Base-by-base conservation (phyloP, 2,797 vertebrate genomes). In the Dendrocincla tyrannina region DNA sequence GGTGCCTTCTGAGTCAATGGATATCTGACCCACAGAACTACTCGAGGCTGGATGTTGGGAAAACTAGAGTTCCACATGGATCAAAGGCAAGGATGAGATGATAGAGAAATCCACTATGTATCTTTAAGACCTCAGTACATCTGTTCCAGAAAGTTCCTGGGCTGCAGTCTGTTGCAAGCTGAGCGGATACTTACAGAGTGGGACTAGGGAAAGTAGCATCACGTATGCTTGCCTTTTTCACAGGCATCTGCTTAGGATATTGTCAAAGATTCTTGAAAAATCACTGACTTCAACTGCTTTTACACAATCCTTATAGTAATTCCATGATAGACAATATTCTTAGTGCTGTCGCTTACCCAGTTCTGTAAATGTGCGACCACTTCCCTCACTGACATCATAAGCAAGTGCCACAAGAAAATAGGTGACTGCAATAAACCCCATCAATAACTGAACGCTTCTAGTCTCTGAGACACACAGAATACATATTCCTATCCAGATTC, bases 281-380 rank as follows among this genome's bases (percentile, higher is more conserved):
- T 53, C 32, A 39, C 19, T 32, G 19, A 53, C 11, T 77, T 75
- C 19, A 27, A 49, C 0, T 42, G 44, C 8, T 91, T 82, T 79
- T 49, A 87, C 5, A 52, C 11, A 89, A 67, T 33, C 23, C 24
- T 64, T 73, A 11, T 2, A 88, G 11, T 11, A 78, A 88, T 23
- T 41, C 27, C 33, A 53, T 13, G 15, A 88, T 7, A 5, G n/a
- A 83, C 70, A 75, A 62, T 4, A 44, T 8, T 42, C 7, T 47
- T 13, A 78, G 18, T 17, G 11, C 6, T 1, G 0, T 47, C 0
- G 0, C 35, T 76, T 44, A 66, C 22, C 11, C 20, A 37, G 15
- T 17, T 42, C 19, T 62, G 11, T 24, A 72, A 77, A 73, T 0
- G 0, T 5, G 24, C 23, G 28, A 56, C 28, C 10, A 46, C 23